A percentile compares a stretch with the other conserved stretches of the same genome.
phyloP scores from a whole-genome alignment of 1,140 invertebrate species.

The Drosophila kohkoa region DNA sequence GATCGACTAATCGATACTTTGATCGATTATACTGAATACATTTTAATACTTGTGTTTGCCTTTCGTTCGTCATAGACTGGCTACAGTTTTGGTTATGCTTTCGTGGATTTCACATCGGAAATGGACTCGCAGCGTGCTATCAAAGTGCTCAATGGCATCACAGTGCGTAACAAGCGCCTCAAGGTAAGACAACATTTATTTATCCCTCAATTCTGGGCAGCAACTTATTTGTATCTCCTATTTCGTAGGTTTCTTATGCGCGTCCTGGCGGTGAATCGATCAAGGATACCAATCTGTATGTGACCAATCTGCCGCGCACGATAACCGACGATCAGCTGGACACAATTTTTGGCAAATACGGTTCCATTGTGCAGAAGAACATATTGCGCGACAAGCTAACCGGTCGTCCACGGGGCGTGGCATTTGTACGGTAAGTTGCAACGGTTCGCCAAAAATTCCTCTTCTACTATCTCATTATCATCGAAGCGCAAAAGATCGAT shows the following conservation, averaged over 20 bases:
- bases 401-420: slow-evolving; percentile 93
- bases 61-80: slow-evolving; percentile 88
- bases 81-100: slow-evolving; percentile 98
- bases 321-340: slow-evolving; percentile 93
- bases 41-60: not conserved
- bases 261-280: slow-evolving; percentile 95
- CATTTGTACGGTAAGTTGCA: slow-evolving; percentile 93
- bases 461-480: slow-evolving; percentile 1
- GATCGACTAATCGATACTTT: not conserved
- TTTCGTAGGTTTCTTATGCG: slow-evolving; percentile 93
- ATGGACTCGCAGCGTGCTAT: slow-evolving; percentile 95
- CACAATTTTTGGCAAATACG: slow-evolving; percentile 93
- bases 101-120: slow-evolving; percentile 95
- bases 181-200: slow-evolving; percentile 86
- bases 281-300: slow-evolving; percentile 97
- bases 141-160: slow-evolving; percentile 93
- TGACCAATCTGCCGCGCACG: slow-evolving; percentile 95
- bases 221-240: not conserved
- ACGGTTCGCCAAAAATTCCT: not conserved
- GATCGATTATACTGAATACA: not conserved
- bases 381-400: slow-evolving; percentile 95
- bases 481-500: not conserved
- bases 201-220: too few species aligned
- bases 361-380: slow-evolving; percentile 95
- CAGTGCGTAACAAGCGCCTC: slow-evolving; percentile 93